Evolutionary conservation across 2,113 vertebrate species (phyloP).

Genomic region (Merops nubicus): DNA sequence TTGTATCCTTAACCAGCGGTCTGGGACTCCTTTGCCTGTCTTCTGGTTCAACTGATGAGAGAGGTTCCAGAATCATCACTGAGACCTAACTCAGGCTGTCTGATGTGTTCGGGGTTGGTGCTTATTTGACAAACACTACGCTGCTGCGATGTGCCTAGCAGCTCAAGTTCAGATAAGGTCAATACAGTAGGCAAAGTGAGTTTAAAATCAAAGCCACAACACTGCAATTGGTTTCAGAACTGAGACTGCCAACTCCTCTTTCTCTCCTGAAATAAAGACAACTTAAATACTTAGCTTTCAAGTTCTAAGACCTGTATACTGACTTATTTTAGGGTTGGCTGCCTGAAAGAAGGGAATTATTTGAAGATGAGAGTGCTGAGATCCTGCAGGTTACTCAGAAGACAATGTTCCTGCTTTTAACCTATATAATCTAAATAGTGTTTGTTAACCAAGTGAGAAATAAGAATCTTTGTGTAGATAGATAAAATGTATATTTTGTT

Average conservation of each 20-base stretch:
- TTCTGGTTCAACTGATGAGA: neutral
- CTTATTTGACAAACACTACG: rapidly evolving
- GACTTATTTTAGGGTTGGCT: neutral
- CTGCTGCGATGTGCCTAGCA: neutral
- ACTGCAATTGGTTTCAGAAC: neutral
- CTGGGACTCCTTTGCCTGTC: too few relatives aligned
- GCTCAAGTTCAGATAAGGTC: neutral
- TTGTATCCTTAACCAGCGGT: neutral
- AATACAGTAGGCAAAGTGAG: neutral
- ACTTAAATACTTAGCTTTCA: neutral
- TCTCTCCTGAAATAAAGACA: neutral
- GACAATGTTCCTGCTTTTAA: neutral
- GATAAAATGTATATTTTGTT: neutral
- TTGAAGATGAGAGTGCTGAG: neutral
- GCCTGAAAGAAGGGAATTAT: neutral
- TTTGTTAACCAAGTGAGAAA: neutral
- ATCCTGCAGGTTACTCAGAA: neutral
- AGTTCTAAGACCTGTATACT: neutral
- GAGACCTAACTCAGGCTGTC: neutral
- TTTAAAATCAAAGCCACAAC: neutral
- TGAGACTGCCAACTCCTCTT: neutral
- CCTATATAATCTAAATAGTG: neutral
- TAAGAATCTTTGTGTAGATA: neutral
- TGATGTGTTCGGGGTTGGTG: neutral
- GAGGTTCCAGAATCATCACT: neutral